Evolutionary conservation across 1,140 invertebrate species (phyloP).

Genomic region (Papilio polyxenes): DNA sequence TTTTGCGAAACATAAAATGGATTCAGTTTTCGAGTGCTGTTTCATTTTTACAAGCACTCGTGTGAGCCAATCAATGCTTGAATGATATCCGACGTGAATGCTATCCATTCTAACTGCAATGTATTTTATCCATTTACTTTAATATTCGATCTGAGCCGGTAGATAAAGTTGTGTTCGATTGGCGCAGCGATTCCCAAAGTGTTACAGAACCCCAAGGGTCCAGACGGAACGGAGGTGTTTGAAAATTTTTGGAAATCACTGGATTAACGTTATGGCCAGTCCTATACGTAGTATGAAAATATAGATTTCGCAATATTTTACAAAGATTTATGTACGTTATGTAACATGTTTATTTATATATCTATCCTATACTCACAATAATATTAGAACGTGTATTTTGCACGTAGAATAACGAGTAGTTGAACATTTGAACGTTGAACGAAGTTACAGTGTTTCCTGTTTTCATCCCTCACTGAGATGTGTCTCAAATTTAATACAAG

Average conservation of each 20-base stretch:
- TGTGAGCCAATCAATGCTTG: slow-evolving; percentile 5
- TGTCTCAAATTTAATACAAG: slow-evolving; percentile 7
- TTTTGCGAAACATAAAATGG: slow-evolving; percentile 8
- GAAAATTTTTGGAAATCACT: too few species aligned
- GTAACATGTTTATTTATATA: not conserved
- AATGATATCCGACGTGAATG: not conserved
- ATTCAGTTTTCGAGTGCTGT: slow-evolving; percentile 12
- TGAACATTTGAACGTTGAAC: not conserved
- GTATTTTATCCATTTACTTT: slow-evolving; percentile 6
- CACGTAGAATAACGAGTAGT: not conserved
- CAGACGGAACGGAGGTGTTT: not conserved
- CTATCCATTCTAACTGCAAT: not conserved
- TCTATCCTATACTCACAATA: not conserved
- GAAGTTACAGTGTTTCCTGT: slow-evolving; percentile 7
- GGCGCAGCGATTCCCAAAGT: not conserved
- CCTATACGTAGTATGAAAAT: not conserved
- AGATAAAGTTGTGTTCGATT: not conserved
- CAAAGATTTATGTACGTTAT: not conserved
- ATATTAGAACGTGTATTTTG: not conserved
- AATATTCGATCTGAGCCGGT: not conserved
- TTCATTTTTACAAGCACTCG: slow-evolving; percentile 32
- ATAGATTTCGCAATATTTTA: not conserved
- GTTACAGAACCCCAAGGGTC: not conserved
- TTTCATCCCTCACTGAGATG: not conserved
- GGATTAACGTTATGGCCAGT: not conserved